These are phyloP conservation scores for Galeopterus variegatus DNA, from an alignment of 2,113 vertebrate genomes.

Conservation along the genomic window DNA sequence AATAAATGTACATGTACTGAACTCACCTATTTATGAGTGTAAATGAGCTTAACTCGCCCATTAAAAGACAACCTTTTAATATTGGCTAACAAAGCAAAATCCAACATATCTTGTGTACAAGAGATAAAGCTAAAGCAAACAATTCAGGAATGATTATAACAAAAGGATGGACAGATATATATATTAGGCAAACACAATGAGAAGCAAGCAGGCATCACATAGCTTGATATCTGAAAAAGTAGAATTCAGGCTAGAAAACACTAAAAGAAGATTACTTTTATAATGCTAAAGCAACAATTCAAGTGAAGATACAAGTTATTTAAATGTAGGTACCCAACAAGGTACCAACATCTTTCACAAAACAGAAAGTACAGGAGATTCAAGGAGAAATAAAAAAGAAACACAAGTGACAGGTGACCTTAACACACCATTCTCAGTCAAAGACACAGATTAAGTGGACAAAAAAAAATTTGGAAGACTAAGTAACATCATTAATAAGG, in stretches of 20 bases:
- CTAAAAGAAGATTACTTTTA: no score
- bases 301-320: neutral
- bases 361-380: neutral
- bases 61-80: neutral
- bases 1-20: neutral
- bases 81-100: neutral
- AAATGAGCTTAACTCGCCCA: neutral
- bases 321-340: neutral
- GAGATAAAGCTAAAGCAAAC: no score
- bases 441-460: neutral
- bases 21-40: neutral
- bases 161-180: neutral
- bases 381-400: neutral
- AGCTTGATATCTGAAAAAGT: neutral
- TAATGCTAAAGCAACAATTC: neutral
- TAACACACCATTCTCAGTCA: neutral
- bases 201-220: neutral
- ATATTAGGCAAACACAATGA: neutral
- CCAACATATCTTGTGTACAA: neutral
- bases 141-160: neutral
- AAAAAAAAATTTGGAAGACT: neutral
- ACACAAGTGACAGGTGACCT: neutral
- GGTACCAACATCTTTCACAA: neutral
- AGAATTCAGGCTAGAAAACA: neutral
- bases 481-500: neutral